Base-by-base conservation (phyloP, 2,888 invertebrate genomes). In the Tortrix viridana region DNA sequence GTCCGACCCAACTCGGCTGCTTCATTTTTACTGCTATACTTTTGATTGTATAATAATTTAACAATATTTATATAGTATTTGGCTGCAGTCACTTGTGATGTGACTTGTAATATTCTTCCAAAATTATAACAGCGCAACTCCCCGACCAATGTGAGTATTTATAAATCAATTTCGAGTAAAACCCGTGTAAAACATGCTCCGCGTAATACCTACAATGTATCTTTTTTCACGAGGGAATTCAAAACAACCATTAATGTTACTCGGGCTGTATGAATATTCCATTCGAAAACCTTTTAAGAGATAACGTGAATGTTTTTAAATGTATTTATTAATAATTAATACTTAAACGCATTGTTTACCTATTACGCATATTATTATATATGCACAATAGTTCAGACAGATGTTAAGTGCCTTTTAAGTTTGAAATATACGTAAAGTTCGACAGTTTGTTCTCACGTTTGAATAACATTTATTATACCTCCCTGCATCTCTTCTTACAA, bases 201-300 rank as follows among this genome's bases (percentile, higher is more conserved):
- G 68, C 68, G 69, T 57, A 37, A 56, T 47, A 49, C 46, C 69
- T 77, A 74, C 74, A 73, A 76, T 75, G 72, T 79, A 81, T 79
- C 77, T 82, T 81, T 80, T 79, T 77, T 83, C 82, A 77, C 79
- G 77, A 74, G 83, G 79, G 82, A 81, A 82, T 85, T 84, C 81
- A 82, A 82, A 86, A 83, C 82, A 84, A 81, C 79, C 84, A 82
- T 85, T 85, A 86, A 86, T 82, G 82, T 80, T 78, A 82, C 83
- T 81, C 81, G 65, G 81, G 79, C 76, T 79, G 79, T 82, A 85
- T 86, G 85, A 86, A 86, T 87, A 86, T 87, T 86, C 79, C 80
- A 85, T 80, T 74, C 76, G 74, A 79, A 81, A 80, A 77, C 85
- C 86, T 82, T 87, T 86, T 83, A 83, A 77, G 76, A 77, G 77